These are phyloP conservation scores for Pelosia muscerda DNA, from an alignment of 2,888 invertebrate genomes.

Conservation along the genomic window DNA sequence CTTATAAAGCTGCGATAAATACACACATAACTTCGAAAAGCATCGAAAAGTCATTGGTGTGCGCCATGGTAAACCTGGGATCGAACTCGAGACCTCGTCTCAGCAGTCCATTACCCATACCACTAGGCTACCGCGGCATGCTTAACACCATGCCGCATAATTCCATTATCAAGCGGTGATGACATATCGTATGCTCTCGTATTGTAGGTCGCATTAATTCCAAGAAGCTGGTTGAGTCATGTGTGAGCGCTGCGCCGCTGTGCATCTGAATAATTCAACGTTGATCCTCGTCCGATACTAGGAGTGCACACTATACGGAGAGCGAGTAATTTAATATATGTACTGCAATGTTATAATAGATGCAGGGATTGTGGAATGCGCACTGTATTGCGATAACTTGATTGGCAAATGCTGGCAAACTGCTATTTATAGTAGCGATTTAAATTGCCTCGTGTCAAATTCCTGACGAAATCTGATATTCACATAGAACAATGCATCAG, in stretches of 20 bases:
- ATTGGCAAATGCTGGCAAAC: too few relatives aligned
- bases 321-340: background rate
- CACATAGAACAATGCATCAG: background rate
- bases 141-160: background rate
- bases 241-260: background rate
- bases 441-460: background rate
- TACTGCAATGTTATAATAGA: background rate
- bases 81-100: too few relatives aligned
- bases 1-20: too few relatives aligned
- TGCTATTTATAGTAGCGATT: background rate
- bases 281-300: background rate
- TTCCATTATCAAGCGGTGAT: background rate
- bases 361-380: background rate
- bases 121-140: too few relatives aligned
- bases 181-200: background rate
- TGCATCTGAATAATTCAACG: slow-evolving; percentile 1
- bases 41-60: too few relatives aligned
- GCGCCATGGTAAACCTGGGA: too few relatives aligned
- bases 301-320: background rate
- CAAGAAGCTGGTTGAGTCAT: background rate
- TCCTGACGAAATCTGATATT: background rate
- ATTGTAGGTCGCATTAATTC: background rate
- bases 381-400: background rate
- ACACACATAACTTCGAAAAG: too few relatives aligned
- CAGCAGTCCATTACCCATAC: too few relatives aligned